Conservation (phyloP, 2,888 invertebrate genomes). For the Netelia fuscicornis region DNA sequence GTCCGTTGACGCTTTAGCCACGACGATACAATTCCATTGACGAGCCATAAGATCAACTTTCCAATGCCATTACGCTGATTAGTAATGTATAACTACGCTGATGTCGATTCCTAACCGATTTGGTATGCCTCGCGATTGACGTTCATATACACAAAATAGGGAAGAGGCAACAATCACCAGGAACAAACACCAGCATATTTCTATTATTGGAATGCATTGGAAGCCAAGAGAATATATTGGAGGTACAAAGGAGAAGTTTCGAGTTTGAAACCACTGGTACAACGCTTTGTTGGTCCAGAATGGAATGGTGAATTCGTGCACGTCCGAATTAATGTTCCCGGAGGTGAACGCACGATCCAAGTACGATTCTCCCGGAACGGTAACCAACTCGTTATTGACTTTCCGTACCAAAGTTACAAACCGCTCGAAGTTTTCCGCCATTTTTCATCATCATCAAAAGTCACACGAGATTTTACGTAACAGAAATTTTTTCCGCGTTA, state of each 20-base stretch:
- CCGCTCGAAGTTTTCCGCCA: no score
- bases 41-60: no score
- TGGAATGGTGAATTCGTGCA: background rate
- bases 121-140: slow-evolving; percentile 4
- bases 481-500: background rate
- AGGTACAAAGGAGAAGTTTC: slow-evolving; percentile 26
- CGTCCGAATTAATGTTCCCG: slow-evolving; percentile 8
- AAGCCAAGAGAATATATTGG: slow-evolving; percentile 1
- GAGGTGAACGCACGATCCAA: background rate
- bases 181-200: slow-evolving; percentile 2
- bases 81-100: no score
- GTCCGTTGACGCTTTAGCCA: no score
- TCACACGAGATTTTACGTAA: background rate
- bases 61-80: no score
- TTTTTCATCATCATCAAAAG: background rate
- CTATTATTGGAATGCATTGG: slow-evolving; percentile 42
- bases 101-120: no score
- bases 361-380: background rate
- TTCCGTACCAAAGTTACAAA: no score
- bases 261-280: slow-evolving; percentile 25
- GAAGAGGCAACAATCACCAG: background rate
- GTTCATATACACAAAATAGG: slow-evolving; percentile 9
- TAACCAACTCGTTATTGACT: background rate
- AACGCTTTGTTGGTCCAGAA: slow-evolving; percentile 4
- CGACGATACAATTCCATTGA: no score